Evolutionary conservation across 2,888 invertebrate genomes (phyloP).

Genomic region (Drosophila bunnanda): DNA sequence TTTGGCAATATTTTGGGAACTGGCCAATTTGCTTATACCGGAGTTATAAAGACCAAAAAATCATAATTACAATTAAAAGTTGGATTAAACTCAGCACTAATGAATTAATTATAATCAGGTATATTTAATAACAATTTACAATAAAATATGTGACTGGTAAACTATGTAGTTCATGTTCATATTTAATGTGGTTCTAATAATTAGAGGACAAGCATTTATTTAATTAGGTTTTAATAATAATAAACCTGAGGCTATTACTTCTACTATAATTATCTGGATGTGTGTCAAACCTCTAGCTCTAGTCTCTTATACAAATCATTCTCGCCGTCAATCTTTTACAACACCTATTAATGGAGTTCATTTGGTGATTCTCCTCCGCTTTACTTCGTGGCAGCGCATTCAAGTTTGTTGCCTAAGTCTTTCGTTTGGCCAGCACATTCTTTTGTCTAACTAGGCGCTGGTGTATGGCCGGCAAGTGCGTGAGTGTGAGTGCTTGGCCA

Average conservation of each 20-base stretch:
- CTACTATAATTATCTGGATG: background rate
- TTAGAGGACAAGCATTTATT: slow-evolving; percentile 1
- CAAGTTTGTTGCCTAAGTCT: slow-evolving; percentile 73
- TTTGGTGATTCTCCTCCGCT: slow-evolving; percentile 7
- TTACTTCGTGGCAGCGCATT: slow-evolving; percentile 29
- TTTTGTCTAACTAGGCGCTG: slow-evolving; percentile 25
- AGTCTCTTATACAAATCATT: background rate
- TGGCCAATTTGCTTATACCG: background rate
- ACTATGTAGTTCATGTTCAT: slow-evolving; percentile 4
- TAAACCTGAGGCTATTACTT: background rate
- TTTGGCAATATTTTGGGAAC: slow-evolving; percentile 1
- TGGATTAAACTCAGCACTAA: background rate
- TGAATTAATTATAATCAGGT: background rate
- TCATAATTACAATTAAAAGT: no score
- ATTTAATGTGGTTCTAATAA: background rate
- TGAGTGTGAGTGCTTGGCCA: slow-evolving; percentile 21
- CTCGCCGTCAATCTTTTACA: background rate
- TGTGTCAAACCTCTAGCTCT: background rate
- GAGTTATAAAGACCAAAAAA: background rate
- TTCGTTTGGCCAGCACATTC: slow-evolving; percentile 55
- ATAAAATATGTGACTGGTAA: background rate
- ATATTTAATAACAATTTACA: background rate
- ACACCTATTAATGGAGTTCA: slow-evolving; percentile 14
- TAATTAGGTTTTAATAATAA: slow-evolving; percentile 2
- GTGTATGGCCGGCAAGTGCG: background rate